Conservation (phyloP, 30 jellyfish, hydroid and myxozoan species). For the Pelagia noctiluca region DNA sequence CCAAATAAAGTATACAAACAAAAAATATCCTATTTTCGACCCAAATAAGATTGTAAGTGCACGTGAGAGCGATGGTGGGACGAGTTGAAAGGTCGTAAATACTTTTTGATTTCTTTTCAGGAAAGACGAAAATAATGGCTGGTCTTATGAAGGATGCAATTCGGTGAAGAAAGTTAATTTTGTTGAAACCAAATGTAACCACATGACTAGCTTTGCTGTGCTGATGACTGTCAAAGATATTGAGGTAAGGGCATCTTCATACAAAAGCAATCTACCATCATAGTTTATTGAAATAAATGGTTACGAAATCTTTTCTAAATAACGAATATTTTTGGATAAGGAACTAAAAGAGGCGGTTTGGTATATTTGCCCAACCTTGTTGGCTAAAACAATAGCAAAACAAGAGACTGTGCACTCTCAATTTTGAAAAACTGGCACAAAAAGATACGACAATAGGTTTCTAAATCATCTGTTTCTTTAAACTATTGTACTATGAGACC, state of each 20-base stretch:
- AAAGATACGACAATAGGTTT: too few relatives aligned
- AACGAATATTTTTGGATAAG: not conserved
- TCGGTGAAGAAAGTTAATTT: conserved; percentile 23
- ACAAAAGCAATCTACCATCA: too few relatives aligned
- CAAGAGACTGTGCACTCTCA: not conserved
- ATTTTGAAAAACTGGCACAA: too few relatives aligned
- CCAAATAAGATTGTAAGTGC: not conserved
- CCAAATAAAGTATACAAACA: not conserved
- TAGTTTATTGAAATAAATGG: too few relatives aligned
- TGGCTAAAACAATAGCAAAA: not conserved
- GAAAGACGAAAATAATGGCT: conserved; percentile 21
- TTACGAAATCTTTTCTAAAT: not conserved
- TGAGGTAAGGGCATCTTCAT: conserved; percentile 49
- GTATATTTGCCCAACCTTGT: not conserved
- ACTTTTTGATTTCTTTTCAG: not conserved
- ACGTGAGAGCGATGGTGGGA: not conserved
- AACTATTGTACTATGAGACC: too few relatives aligned
- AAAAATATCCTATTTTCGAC: not conserved
- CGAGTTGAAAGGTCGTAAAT: not conserved
- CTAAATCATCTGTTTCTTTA: too few relatives aligned
- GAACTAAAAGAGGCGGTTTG: not conserved
- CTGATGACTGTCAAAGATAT: conserved; percentile 71
- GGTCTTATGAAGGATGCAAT: conserved; percentile 76
- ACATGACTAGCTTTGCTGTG: conserved; percentile 93
- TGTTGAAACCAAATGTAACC: conserved; percentile 68